Percentiles rank a stretch among this genome's conserved stretches.
phyloP scores from a whole-genome alignment of 1,140 invertebrate genomes.

The Eupeodes corollae region DNA sequence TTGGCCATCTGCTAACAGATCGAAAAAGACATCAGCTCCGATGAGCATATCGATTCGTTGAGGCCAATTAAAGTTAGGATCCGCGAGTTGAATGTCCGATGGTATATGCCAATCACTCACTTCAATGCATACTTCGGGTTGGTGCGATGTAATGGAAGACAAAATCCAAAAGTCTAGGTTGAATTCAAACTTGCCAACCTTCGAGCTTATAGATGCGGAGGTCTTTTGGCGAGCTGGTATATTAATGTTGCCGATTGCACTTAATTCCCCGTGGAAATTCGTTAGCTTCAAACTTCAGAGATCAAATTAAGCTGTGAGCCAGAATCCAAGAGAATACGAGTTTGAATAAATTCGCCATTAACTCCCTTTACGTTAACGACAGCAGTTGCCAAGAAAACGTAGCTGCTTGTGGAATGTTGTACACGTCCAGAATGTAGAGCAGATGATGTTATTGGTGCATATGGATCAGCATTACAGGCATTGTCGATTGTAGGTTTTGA shows the following conservation, averaged over 20 bases:
- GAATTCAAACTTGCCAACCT: neutral
- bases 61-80: constrained; percentile 15
- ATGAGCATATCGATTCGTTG: constrained; percentile 21
- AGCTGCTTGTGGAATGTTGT: neutral
- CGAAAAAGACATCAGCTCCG: constrained; percentile 20
- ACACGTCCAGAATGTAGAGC: neutral
- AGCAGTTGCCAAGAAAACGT: neutral
- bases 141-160: neutral
- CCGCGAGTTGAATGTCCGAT: constrained; percentile 13
- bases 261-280: neutral
- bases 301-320: constrained; percentile 3
- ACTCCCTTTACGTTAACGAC: too few species aligned
- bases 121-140: neutral
- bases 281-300: neutral
- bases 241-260: too few species aligned
- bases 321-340: neutral
- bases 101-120: constrained; percentile 10
- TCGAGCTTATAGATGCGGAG: neutral
- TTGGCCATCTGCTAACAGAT: constrained; percentile 13
- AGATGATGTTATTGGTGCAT: neutral
- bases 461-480: too few species aligned
- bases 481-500: too few species aligned
- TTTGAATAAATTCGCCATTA: neutral
- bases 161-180: neutral
- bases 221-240: neutral